These are phyloP conservation scores for Neosalanx taihuensis DNA, from an alignment of 2,797 vertebrate genomes.

Conservation along the genomic window DNA sequence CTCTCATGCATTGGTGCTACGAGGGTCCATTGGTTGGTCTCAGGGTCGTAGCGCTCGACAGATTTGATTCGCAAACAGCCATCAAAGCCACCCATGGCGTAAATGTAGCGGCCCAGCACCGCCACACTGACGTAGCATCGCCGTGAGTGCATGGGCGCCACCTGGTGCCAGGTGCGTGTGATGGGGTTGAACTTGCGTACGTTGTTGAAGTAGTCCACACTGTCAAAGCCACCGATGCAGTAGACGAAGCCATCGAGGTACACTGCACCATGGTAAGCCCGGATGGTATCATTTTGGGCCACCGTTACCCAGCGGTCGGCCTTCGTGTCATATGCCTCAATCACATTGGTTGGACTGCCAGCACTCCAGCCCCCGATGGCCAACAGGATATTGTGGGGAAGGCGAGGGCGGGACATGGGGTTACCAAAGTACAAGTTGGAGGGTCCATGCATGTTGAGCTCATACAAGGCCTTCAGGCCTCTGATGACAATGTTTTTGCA, in stretches of 20 bases:
- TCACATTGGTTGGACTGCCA: slow-evolving; percentile 68
- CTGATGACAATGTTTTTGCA: slow-evolving; percentile 54
- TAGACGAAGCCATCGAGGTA: slow-evolving; percentile 63
- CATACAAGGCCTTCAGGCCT: slow-evolving; percentile 53
- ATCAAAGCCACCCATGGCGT: slow-evolving; percentile 82
- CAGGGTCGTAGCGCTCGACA: slow-evolving; percentile 74
- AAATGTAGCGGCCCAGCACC: slow-evolving; percentile 73
- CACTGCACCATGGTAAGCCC: slow-evolving; percentile 76
- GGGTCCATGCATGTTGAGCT: slow-evolving; percentile 41
- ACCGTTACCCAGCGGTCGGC: slow-evolving; percentile 74
- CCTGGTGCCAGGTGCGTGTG: slow-evolving; percentile 75
- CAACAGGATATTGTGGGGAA: slow-evolving; percentile 76
- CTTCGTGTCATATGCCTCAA: slow-evolving; percentile 74
- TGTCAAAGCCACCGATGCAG: slow-evolving; percentile 73
- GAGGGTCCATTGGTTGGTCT: slow-evolving; percentile 81
- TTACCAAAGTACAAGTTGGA: slow-evolving; percentile 35
- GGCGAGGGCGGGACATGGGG: slow-evolving; percentile 66
- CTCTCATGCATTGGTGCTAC: slow-evolving; percentile 76
- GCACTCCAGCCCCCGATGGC: slow-evolving; percentile 81
- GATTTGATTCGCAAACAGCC: slow-evolving; percentile 70
- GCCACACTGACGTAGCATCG: slow-evolving; percentile 81
- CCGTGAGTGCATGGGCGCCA: slow-evolving; percentile 75
- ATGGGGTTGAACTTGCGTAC: slow-evolving; percentile 73
- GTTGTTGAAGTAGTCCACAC: slow-evolving; percentile 71
- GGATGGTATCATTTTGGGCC: slow-evolving; percentile 62